A percentile compares a stretch with the other conserved stretches of the same genome.
phyloP scores from a whole-genome alignment of 2,797 vertebrate genomes.

The Helarctos malayanus region DNA sequence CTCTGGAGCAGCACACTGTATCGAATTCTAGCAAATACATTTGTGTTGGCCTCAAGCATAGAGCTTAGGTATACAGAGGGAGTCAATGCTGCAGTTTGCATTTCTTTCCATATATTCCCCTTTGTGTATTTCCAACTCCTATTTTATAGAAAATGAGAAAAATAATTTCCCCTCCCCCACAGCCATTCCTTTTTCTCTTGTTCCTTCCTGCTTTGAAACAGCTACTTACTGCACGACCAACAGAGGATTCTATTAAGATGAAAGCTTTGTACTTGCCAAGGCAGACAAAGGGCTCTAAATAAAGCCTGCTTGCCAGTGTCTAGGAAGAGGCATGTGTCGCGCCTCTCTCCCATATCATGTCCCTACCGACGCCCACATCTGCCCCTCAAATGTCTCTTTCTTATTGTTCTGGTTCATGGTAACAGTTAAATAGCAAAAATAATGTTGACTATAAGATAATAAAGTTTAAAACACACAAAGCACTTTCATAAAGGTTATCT shows the following conservation, averaged over 20 bases:
- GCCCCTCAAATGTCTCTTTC: not conserved
- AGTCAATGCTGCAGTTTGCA: not conserved
- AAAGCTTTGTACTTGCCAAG: conserved; percentile 37
- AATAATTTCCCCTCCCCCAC: not conserved
- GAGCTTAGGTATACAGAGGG: not conserved
- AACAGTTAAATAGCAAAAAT: not conserved
- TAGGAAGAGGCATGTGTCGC: not conserved
- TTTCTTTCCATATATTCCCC: not conserved
- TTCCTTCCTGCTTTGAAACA: conserved; percentile 58
- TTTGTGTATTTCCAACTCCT: not conserved
- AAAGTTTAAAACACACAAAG: conserved; percentile 10
- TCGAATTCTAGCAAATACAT: not conserved
- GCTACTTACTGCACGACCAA: not conserved
- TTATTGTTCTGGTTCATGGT: conserved; percentile 16
- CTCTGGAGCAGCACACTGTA: not conserved
- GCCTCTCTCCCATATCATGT: no score
- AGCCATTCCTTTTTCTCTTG: conserved; percentile 5
- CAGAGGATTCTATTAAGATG: not conserved
- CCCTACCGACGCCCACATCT: not conserved
- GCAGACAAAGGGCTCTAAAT: conserved; percentile 39
- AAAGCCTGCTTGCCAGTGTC: not conserved
- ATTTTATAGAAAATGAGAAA: not conserved
- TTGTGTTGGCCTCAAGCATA: not conserved
- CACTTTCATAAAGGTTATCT: not conserved
- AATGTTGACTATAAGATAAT: not conserved